Evolutionary conservation across 2,797 vertebrate genomes (phyloP), one percentile per base, ranked within the genome.

Genomic region (Arrhamphus sclerolepis): DNA sequence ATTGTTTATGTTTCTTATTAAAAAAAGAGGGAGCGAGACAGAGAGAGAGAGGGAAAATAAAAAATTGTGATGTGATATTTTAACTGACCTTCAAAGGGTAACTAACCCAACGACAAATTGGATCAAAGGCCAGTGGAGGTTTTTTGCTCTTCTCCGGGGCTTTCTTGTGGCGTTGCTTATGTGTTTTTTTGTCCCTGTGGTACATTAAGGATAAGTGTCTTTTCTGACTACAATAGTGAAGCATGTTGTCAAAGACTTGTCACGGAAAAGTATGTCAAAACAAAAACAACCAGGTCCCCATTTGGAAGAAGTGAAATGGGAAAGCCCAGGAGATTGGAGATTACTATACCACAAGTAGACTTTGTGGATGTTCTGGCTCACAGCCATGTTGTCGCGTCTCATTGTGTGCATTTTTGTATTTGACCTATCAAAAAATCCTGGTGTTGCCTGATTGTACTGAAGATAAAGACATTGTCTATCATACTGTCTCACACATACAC

Each of bases 1-100:
- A 81, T 92, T 89, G 88, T 89, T 87, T 87, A 87, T 88, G 81
- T 89, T 83, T 80, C 80, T 85, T 61, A 73, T 81, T 80, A 90
- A 86, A 84, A 85, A 87, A 80, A 80, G 50, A 70, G 56, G 72
- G 31, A 71, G n/a, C n/a, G n/a, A n/a, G n/a, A n/a, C n/a, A n/a
- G 56, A 75, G 67, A 74, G 69, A 72, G 78, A 42, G 56, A 68
- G 49, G 40, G 52, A 1, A 6, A 5, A 20, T 21, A 67, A 72
- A 68, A 77, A 80, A 73, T 39, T 69, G 62, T 77, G 70, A 86
- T 84, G 84, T 83, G 79, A 87, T 88, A 82, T 89, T 91, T 89
- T 87, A 53, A 55, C 70, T 84, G 82, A 76, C 81, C 82, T 83
- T 84, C 88, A 83, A 88, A 89, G 81, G 49, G 64, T 55, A 80